Evolutionary conservation across 2,113 vertebrate species (phyloP), one percentile per base, ranked within the genome.

Genomic region (Hemichromis elongatus): DNA sequence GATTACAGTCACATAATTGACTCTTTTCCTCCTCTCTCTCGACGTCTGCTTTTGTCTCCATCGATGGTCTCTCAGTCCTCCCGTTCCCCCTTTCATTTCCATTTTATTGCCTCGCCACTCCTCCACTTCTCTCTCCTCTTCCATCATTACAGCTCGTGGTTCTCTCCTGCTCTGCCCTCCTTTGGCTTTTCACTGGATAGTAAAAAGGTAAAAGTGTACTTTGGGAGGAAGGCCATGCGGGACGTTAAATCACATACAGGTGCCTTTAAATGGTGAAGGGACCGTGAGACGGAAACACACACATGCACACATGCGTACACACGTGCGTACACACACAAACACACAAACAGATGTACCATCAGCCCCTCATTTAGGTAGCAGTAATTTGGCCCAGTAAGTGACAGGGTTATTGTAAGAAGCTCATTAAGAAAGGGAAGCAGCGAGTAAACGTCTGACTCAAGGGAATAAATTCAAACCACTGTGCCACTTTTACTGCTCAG

Each of bases 381-480:
- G 93, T 94, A 92, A 92, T 91, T 93, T 87, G 90, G 91, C 16
- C 61, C 87, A 86, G 85, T 92, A 92, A 94, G 94, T 92, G 94
- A 95, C 93, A 92, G 92, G 91, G 92, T 95, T 95, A 94, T 91
- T 94, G 93, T 92, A 87, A 93, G 90, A 79, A 77, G 84, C 93
- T 95, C 94, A 94, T 95, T 95, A 94, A 90, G 90, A 90, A 93
- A 95, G 79, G 92, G 92, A 95, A 95, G 92, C 88, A 89, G 90
- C 12, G 87, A 95, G 90, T 94, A 92, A 95, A 89, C 81, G 90
- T 93, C 93, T 88, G 90, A 89, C 89, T 90, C 88, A 88, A 87
- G 89, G 91, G 87, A 88, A 90, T 94, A 92, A 94, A 95, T 94
- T 91, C 90, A 91, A 93, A 87, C 86, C 94, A 47, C 87, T 84